A percentile compares a stretch with the other conserved stretches of the same genome.
Conservation (phyloP, 2,797 vertebrate genomes). For the Sebastes ruberrimus region DNA sequence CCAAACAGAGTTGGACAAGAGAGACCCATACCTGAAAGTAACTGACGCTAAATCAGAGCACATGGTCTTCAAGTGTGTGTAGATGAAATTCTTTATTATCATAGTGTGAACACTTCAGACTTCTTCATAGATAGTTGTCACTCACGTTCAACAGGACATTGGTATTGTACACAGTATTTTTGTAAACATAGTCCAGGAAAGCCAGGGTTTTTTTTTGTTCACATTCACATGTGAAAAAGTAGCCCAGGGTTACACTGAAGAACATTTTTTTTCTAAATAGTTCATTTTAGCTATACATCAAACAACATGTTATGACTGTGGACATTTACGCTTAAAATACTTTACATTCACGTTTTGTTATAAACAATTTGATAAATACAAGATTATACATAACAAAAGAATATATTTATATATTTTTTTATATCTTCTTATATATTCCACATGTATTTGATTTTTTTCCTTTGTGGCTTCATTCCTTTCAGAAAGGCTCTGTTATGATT, state of each 20-base stretch:
- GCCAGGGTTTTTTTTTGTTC: slow-evolving; percentile 59
- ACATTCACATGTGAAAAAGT: slow-evolving; percentile 67
- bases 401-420: slow-evolving; percentile 81
- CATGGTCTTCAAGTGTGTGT: slow-evolving; percentile 65
- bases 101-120: slow-evolving; percentile 86
- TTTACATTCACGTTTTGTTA: slow-evolving; percentile 88
- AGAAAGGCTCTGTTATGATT: slow-evolving; percentile 57
- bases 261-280: slow-evolving; percentile 73
- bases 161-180: slow-evolving; percentile 81
- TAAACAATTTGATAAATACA: slow-evolving; percentile 89
- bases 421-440: slow-evolving; percentile 72
- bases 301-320: slow-evolving; percentile 85
- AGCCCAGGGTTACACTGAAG: slow-evolving; percentile 73
- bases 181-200: slow-evolving; percentile 83
- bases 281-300: slow-evolving; percentile 86
- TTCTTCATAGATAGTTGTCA: slow-evolving; percentile 83
- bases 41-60: slow-evolving; percentile 10
- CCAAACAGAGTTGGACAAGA: not conserved
- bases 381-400: slow-evolving; percentile 87
- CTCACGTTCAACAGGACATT: slow-evolving; percentile 85
- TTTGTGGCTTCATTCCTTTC: slow-evolving; percentile 77
- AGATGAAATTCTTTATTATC: slow-evolving; percentile 88
- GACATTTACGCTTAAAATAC: slow-evolving; percentile 83
- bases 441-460: slow-evolving; percentile 66
- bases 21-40: not conserved